These are phyloP conservation scores for Eleginops maclovinus DNA, from an alignment of 2,113 vertebrate species.

Conservation along the genomic window DNA sequence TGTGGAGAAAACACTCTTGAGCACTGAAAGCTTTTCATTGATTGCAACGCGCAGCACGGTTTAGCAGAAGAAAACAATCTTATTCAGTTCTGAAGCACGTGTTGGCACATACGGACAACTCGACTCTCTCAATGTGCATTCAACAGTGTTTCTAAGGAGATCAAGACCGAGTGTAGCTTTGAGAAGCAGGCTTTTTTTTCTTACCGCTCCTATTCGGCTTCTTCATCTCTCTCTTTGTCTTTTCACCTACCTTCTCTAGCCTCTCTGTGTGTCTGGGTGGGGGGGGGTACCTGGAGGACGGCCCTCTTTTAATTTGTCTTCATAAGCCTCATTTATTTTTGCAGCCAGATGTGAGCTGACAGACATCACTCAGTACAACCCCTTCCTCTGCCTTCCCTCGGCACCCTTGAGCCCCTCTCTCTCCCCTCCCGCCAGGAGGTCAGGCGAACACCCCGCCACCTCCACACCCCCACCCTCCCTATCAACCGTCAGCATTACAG, in stretches of 20 bases:
- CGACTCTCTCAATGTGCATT: slow-evolving; percentile 13
- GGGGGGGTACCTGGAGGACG: slow-evolving; percentile 16
- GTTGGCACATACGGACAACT: slow-evolving; percentile 9
- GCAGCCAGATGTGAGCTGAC: slow-evolving; percentile 95
- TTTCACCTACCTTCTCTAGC: slow-evolving; percentile 58
- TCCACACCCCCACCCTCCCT: slow-evolving; percentile 58
- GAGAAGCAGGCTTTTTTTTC: slow-evolving; percentile 2
- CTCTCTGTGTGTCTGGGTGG: slow-evolving; percentile 38
- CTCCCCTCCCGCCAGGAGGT: slow-evolving; percentile 81
- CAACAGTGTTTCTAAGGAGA: not conserved
- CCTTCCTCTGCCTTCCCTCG: slow-evolving; percentile 23
- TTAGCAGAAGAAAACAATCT: not conserved
- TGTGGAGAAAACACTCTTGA: not conserved
- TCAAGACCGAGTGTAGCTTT: not conserved
- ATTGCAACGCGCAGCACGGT: not conserved
- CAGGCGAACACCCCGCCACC: slow-evolving; percentile 69
- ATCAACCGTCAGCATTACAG: slow-evolving; percentile 92
- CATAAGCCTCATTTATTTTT: slow-evolving; percentile 96
- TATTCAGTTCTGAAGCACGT: not conserved
- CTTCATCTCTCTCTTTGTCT: slow-evolving; percentile 15
- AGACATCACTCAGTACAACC: slow-evolving; percentile 89
- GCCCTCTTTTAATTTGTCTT: slow-evolving; percentile 90
- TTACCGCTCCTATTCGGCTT: slow-evolving; percentile 21
- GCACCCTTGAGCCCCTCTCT: slow-evolving; percentile 49
- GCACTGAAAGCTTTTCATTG: slow-evolving; percentile 5